Conservation (phyloP, 1,140 invertebrate genomes). For the Antheraea mylitta region DNA sequence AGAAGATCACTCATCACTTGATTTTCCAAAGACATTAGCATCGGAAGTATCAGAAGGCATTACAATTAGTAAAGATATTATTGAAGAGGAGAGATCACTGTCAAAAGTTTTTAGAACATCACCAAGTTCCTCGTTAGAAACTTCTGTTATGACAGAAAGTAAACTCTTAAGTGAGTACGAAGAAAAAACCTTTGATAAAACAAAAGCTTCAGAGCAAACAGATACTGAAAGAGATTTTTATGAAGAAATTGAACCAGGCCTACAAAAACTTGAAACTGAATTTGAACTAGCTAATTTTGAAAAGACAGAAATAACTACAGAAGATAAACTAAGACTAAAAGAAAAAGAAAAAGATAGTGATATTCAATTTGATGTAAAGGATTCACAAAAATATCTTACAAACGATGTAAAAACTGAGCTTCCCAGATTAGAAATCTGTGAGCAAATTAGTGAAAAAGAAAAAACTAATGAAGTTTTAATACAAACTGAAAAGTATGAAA, state of each 20-base stretch:
- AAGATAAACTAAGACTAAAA: constrained; percentile 13
- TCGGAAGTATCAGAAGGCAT: constrained; percentile 68
- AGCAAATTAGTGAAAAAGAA: not conserved
- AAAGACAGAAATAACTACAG: not conserved
- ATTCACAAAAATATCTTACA: not conserved
- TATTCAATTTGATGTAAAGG: not conserved
- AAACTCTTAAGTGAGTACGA: constrained; percentile 64
- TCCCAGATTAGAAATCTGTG: not conserved
- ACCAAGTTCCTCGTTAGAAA: constrained; percentile 65
- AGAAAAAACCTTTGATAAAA: constrained; percentile 55
- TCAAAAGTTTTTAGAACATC: constrained; percentile 55
- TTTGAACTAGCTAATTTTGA: not conserved
- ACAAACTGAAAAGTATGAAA: not conserved
- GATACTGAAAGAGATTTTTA: constrained; percentile 23
- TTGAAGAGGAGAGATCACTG: constrained; percentile 60
- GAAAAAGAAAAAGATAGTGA: constrained; percentile 10
- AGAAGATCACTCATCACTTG: constrained; percentile 70
- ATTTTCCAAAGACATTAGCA: constrained; percentile 68
- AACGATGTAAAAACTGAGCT: not conserved
- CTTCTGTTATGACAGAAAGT: constrained; percentile 64
- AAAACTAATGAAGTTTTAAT: not conserved
- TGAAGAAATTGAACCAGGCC: not conserved
- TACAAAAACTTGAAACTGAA: not conserved
- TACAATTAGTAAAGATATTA: constrained; percentile 60
- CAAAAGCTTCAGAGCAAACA: constrained; percentile 38